Base-by-base conservation (phyloP, 2,113 vertebrate species). In the Pteropus alecto region DNA sequence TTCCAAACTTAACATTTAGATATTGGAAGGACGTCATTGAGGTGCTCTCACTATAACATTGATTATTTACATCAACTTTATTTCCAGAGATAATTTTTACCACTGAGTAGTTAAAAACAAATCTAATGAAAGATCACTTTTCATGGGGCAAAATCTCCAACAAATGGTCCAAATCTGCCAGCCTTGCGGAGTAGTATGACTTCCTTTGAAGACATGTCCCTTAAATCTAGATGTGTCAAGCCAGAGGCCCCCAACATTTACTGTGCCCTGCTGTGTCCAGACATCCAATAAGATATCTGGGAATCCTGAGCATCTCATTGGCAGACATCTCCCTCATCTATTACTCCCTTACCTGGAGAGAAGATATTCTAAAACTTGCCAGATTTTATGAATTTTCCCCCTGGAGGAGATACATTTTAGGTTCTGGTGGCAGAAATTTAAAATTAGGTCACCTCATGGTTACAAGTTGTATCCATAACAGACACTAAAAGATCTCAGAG, bases 371-470 rank as follows among this genome's bases (percentile, higher is more conserved):
- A 71, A 95, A 86, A 35, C 60, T 2, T 26, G 78, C 22, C 67
- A 24, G 71, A 73, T 77, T 73, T 24, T 67, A 22, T 76, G 84
- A 65, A 38, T 24, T 82, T 83, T n/a, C 68, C 68, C 84, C 58
- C 51, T 79, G 46, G 65, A 90, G 84, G 87, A 93, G 67, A n/a
- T 15, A 61, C 13, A 28, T 79, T 87, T 79, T 54, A 83, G 54
- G 67, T 89, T 95, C 70, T 74, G 73, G 74, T 93, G 78, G 65
- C 81, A 78, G 85, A 93, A 95, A 90, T 78, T 28, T 43, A 90
- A 95, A 96, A 97, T 93, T 93, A 92, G 97, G 97, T 95, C 92
- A 95, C 22, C 48, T 90, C 83, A 2, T 95, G 87, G 70, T 60
- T 95, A 67, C 63, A 92, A 78, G 79, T 89, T 61, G 30, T 65